Conservation (phyloP, 1,140 invertebrate species). For the Brachionus asplanchnoidis region DNA sequence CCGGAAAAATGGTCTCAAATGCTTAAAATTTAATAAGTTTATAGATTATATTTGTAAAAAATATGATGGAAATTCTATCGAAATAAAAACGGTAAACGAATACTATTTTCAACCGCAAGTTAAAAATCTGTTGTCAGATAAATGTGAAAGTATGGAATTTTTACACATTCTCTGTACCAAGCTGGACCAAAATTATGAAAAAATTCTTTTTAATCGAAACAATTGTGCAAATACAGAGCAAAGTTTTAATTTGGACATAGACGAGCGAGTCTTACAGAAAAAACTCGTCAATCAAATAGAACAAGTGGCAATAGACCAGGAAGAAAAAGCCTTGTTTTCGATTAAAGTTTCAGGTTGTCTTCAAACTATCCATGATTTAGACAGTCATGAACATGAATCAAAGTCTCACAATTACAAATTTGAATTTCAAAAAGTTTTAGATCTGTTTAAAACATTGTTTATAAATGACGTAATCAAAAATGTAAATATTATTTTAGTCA, state of each 20-base stretch:
- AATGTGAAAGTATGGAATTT: neutral
- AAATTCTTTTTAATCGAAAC: neutral
- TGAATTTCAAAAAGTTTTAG: neutral
- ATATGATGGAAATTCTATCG: neutral
- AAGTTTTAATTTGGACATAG: neutral
- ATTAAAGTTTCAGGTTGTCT: neutral
- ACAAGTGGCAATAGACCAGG: neutral
- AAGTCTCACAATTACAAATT: neutral
- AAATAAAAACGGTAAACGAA: conserved; percentile 8
- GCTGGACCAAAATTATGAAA: neutral
- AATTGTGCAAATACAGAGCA: neutral
- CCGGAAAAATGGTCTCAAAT: neutral
- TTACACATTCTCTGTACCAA: neutral
- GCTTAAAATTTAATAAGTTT: neutral
- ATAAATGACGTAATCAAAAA: neutral
- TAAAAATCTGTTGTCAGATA: neutral
- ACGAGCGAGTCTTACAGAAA: neutral
- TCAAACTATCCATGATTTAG: neutral
- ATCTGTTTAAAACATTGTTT: neutral
- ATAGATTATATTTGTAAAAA: neutral
- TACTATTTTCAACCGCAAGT: conserved; percentile 25
- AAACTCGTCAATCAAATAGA: neutral
- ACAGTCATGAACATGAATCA: neutral
- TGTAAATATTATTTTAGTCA: neutral
- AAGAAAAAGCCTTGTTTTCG: neutral